These are phyloP conservation scores for Drosophila chauvacae DNA, from an alignment of 1,140 invertebrate genomes.

Conservation along the genomic window DNA sequence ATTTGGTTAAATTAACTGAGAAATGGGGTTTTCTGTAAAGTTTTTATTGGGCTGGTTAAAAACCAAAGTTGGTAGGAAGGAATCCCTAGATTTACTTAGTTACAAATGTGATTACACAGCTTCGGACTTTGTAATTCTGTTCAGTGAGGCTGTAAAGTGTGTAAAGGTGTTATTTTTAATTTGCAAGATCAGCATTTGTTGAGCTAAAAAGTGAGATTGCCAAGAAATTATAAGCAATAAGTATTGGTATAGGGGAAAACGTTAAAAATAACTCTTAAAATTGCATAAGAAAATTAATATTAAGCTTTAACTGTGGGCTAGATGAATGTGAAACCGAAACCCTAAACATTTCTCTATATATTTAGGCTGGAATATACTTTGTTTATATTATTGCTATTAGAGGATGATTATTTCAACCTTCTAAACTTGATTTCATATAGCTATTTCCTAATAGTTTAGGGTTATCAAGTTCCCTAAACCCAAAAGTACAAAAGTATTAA, in stretches of 20 bases:
- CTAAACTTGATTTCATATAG: not conserved
- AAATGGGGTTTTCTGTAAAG: constrained; percentile 3
- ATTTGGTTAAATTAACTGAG: not conserved
- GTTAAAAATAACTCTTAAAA: not conserved
- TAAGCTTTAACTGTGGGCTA: not conserved
- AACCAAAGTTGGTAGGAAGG: not conserved
- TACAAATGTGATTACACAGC: not conserved
- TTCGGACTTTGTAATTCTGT: not conserved
- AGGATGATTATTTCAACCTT: not conserved
- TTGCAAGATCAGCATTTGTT: not conserved
- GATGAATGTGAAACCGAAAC: too few species aligned
- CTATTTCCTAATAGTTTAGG: not conserved
- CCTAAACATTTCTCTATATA: too few species aligned
- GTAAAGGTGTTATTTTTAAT: not conserved
- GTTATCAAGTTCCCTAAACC: not conserved
- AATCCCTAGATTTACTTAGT: not conserved
- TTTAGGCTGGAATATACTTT: not conserved
- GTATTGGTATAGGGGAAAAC: not conserved
- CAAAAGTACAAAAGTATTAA: not conserved
- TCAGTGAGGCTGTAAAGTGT: not conserved
- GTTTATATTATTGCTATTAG: too few species aligned
- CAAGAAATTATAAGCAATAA: not conserved
- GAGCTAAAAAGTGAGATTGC: not conserved
- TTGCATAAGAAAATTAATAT: not conserved
- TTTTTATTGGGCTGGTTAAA: not conserved